Evolutionary conservation across 2,888 invertebrate species (phyloP).

Genomic region (Schrankia costaestrigalis): DNA sequence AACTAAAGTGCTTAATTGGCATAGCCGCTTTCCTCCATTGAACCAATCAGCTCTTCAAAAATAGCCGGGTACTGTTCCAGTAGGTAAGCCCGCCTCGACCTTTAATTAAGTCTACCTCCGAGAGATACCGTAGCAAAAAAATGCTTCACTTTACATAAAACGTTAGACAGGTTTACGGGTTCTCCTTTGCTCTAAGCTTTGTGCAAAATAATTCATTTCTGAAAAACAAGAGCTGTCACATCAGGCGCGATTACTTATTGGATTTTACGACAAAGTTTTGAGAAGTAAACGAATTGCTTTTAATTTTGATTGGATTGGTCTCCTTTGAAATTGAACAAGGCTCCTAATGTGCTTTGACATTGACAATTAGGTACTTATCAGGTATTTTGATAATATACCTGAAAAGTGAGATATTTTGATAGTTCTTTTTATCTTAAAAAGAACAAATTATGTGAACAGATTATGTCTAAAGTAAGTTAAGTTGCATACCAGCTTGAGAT

Average conservation of each 20-base stretch:
- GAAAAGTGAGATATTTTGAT: too few relatives aligned
- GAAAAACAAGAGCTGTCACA: conserved; percentile 6
- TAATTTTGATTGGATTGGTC: too few relatives aligned
- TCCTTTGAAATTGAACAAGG: too few relatives aligned
- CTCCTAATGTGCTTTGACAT: too few relatives aligned
- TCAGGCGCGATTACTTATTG: not conserved
- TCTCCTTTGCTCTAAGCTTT: not conserved
- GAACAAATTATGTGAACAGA: too few relatives aligned
- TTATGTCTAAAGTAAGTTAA: too few relatives aligned
- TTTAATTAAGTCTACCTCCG: conserved; percentile 18
- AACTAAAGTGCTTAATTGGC: not conserved
- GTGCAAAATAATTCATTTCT: conserved; percentile 18
- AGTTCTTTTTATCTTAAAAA: too few relatives aligned
- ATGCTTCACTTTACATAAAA: conserved; percentile 15
- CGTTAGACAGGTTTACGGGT: conserved; percentile 13
- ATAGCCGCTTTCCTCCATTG: conserved; percentile 5
- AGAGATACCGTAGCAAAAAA: conserved; percentile 9
- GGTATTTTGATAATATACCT: too few relatives aligned
- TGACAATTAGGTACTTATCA: too few relatives aligned
- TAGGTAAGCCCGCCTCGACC: conserved; percentile 2
- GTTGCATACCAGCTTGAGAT: too few relatives aligned
- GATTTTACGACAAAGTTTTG: conserved; percentile 2
- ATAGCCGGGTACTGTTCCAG: too few relatives aligned
- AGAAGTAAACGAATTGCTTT: too few relatives aligned
- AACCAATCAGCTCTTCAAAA: conserved; percentile 9